phyloP scores from a whole-genome alignment of 2,797 vertebrate genomes.

The Loriculus beryllinus region DNA sequence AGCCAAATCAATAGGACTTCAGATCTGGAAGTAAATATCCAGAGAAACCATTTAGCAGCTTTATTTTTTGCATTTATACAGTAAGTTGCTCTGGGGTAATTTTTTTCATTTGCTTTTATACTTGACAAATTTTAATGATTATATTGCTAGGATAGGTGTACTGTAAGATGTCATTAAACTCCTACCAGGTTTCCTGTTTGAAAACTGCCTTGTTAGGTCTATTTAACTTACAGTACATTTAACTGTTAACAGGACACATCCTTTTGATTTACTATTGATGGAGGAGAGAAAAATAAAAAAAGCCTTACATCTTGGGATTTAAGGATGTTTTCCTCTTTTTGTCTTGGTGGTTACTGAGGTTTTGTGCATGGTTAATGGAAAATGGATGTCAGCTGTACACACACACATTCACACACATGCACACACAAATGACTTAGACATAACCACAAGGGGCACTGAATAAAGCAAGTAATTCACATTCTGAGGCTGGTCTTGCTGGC shows the following conservation, averaged over 20 bases:
- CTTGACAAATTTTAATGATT: conserved; percentile 64
- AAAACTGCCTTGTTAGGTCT: conserved; percentile 46
- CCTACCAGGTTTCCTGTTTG: conserved; percentile 27
- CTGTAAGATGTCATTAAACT: conserved; percentile 48
- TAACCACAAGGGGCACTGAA: not conserved
- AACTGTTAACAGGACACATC: conserved; percentile 20
- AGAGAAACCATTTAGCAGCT: conserved; percentile 27
- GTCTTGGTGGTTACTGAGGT: not conserved
- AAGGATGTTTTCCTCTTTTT: not conserved
- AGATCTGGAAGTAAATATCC: conserved; percentile 28
- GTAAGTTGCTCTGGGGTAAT: conserved; percentile 45
- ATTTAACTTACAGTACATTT: conserved; percentile 23
- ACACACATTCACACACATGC: not conserved
- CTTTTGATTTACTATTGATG: not conserved
- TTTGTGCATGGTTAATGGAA: not conserved
- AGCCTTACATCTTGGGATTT: not conserved
- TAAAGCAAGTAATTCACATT: conserved; percentile 58
- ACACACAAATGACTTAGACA: not conserved
- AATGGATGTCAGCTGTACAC: not conserved
- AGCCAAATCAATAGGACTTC: conserved; percentile 29
- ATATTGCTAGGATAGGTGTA: conserved; percentile 27
- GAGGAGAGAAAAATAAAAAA: not conserved
- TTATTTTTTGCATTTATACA: conserved; percentile 31
- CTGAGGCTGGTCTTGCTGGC: conserved; percentile 19
- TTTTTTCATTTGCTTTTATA: conserved; percentile 58